phyloP scores from a whole-genome alignment of 2,797 vertebrate genomes.

The Pseudochirops corinnae region DNA sequence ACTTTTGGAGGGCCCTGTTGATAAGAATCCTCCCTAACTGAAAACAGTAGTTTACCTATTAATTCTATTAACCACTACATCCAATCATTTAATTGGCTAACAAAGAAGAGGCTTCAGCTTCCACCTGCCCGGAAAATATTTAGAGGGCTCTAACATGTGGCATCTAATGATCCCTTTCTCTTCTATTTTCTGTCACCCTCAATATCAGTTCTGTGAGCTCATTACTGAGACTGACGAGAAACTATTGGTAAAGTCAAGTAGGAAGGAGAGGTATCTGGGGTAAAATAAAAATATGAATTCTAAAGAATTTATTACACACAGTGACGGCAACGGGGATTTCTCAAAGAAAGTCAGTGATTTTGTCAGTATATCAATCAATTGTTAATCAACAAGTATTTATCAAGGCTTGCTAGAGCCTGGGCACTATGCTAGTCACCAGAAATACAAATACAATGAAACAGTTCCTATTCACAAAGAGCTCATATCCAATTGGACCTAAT shows the following conservation, averaged over 20 bases:
- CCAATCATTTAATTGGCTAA: no score
- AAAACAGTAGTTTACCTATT: no score
- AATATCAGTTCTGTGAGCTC: background rate
- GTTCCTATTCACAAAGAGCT: background rate
- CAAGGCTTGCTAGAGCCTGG: no score
- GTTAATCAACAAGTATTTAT: background rate
- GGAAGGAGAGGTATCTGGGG: background rate
- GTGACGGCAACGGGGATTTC: background rate
- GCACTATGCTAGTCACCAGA: background rate
- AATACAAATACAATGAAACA: background rate
- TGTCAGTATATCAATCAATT: background rate
- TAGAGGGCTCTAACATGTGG: background rate
- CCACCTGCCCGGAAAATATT: no score
- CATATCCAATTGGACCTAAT: background rate
- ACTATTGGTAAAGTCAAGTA: background rate
- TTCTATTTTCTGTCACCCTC: background rate
- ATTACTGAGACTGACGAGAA: background rate
- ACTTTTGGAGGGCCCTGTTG: no score
- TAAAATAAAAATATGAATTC: background rate
- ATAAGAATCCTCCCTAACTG: no score
- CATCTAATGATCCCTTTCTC: background rate
- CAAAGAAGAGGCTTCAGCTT: no score
- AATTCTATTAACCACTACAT: no score
- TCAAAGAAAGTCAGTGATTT: background rate
- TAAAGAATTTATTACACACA: background rate